Base-by-base conservation (phyloP, 30 jellyfish, hydroid and myxozoan genomes). In the Aurelia aurita complex sp. Pacific region DNA sequence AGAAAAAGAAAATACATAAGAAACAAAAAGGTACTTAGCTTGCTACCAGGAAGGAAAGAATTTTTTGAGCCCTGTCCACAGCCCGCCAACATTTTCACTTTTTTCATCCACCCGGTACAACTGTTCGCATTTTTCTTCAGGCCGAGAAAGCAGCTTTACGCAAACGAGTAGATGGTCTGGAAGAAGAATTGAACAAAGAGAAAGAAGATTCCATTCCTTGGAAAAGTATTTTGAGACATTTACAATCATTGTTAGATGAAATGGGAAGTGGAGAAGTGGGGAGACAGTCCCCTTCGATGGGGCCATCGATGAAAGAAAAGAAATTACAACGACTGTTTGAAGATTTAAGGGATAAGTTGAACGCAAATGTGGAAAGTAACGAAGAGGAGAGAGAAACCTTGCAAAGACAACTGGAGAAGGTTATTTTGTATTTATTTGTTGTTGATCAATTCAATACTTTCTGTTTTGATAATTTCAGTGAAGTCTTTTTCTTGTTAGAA, bases 141-240 rank as follows among this genome's bases (percentile, higher is more conserved):
- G 83, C 90, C 10, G 90, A 81, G 29, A 81, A 59, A 54, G 81
- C 60, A 36, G 76, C 77, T 0, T 52, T 81, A 65, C 55, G 59
- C 52, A 38, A 38, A 55, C 55, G 81, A 53, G 17, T 81, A 32
- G 52, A 81, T 36, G 76, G 35, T 11, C 51, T 81, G 60, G 83
- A 81, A 51, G 82, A 81, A 18, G 90, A 81, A 34, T 60, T 81
- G 59, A 53, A 55, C 23, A 67, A 40, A 68, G 90, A 81, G 42
- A 81, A 57, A 43, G 74, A 55, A 17, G 90, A 81, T 15, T 81
- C 90, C 6, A 36, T 81, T 51, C 90, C 90, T 35, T 81, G 90
- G 90, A 67, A 71, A 57, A 67, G 73, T 55, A 54, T 81, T 63
- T 9, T 62, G 70, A 33, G 18, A 50, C 52, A 81, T 6, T 38